Percentiles rank a stretch among this genome's conserved stretches.
These are phyloP conservation scores for Eriosoma lanigerum DNA, from an alignment of 1,140 invertebrate species.

Conservation along the genomic window DNA sequence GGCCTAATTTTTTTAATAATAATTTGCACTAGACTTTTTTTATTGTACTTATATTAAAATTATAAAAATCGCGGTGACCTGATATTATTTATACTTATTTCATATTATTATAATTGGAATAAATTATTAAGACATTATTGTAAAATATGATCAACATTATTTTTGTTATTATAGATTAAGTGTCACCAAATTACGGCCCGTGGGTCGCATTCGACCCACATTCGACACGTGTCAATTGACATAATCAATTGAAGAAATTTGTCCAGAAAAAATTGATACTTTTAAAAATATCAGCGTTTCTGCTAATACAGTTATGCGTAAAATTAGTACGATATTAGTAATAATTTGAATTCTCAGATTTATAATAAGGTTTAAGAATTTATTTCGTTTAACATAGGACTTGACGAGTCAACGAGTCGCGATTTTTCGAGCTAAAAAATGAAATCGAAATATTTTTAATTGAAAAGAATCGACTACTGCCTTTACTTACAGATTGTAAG, in stretches of 20 bases:
- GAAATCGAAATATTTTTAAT: conserved; percentile 8
- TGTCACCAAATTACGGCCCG: too few species aligned
- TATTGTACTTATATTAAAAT: too few species aligned
- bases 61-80: too few species aligned
- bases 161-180: too few species aligned
- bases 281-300: conserved; percentile 21
- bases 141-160: too few species aligned
- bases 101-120: too few species aligned
- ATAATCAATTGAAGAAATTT: not conserved
- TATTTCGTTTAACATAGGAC: not conserved
- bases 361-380: not conserved
- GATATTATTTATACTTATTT: too few species aligned
- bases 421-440: conserved; percentile 3
- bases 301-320: conserved; percentile 1
- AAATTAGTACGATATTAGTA: conserved; percentile 3
- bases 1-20: too few species aligned
- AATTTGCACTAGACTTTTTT: too few species aligned
- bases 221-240: too few species aligned
- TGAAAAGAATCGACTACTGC: not conserved
- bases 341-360: conserved; percentile 16
- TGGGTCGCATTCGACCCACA: too few species aligned
- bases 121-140: too few species aligned
- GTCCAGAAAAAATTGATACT: not conserved
- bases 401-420: not conserved
- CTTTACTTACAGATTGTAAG: not conserved